Evolutionary conservation across 2,113 vertebrate genomes (phyloP).

Genomic region (Platichthys flesus): DNA sequence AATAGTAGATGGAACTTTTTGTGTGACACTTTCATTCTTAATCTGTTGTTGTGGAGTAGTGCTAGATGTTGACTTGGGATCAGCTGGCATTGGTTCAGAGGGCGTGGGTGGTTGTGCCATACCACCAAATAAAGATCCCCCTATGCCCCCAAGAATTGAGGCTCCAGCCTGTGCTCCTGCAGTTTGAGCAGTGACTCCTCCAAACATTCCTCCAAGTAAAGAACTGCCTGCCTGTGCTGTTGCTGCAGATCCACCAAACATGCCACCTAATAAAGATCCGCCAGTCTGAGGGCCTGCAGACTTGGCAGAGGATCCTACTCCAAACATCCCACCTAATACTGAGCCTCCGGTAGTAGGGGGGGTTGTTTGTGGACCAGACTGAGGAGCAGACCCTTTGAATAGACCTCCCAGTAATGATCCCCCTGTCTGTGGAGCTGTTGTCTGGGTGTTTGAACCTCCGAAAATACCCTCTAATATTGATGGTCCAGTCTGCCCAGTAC

Average conservation of each 20-base stretch:
- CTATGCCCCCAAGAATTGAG: conserved; percentile 68
- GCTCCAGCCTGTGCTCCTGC: conserved; percentile 60
- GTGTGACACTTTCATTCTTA: conserved; percentile 40
- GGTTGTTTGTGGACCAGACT: conserved; percentile 46
- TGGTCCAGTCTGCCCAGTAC: conserved; percentile 74
- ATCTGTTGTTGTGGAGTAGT: conserved; percentile 36
- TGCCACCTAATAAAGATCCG: conserved; percentile 71
- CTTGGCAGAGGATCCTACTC: conserved; percentile 59
- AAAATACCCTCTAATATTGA: conserved; percentile 87
- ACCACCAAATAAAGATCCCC: conserved; percentile 68
- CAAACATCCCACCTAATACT: conserved; percentile 74
- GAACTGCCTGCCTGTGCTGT: conserved; percentile 60
- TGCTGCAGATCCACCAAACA: conserved; percentile 68
- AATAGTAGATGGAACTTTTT: conserved; percentile 26
- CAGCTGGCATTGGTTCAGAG: conserved; percentile 42
- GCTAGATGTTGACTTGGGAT: conserved; percentile 26
- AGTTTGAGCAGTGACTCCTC: conserved; percentile 57
- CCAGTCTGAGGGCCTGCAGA: conserved; percentile 53
- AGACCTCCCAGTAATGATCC: conserved; percentile 68
- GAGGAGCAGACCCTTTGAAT: conserved; percentile 65
- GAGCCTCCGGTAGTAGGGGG: conserved; percentile 52
- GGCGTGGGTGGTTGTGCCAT: conserved; percentile 60
- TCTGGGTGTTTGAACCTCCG: conserved; percentile 78
- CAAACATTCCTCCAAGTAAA: conserved; percentile 76
- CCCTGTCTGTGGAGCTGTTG: conserved; percentile 52